These are phyloP conservation scores for Anolis sagrei DNA, from an alignment of 2,113 vertebrate species.

Conservation along the genomic window DNA sequence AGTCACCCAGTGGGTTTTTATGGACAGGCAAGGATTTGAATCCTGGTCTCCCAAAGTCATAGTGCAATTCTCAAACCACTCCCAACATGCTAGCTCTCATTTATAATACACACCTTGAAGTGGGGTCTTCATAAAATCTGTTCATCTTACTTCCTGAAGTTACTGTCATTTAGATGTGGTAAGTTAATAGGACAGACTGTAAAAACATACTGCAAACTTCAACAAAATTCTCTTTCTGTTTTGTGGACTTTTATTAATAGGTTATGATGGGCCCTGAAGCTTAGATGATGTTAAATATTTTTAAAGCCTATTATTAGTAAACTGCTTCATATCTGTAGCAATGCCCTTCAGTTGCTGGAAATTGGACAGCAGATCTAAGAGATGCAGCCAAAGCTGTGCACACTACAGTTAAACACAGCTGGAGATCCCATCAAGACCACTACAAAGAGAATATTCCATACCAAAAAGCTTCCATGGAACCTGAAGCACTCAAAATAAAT, in stretches of 20 bases:
- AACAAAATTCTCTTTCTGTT: neutral
- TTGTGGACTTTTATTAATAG: neutral
- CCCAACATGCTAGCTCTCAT: too few species aligned
- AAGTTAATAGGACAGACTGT: neutral
- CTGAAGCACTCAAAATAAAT: constrained; percentile 66
- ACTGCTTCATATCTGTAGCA: neutral
- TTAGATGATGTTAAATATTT: neutral
- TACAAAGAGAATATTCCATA: constrained; percentile 52
- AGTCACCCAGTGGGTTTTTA: too few species aligned
- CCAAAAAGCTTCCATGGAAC: constrained; percentile 36
- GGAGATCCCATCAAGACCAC: constrained; percentile 59
- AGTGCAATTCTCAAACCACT: too few species aligned
- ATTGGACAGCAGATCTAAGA: constrained; percentile 20
- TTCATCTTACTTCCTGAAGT: neutral
- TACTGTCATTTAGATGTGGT: neutral
- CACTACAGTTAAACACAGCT: constrained; percentile 53
- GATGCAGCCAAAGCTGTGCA: constrained; percentile 32
- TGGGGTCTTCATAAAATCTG: neutral
- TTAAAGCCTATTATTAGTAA: neutral
- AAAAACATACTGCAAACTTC: neutral
- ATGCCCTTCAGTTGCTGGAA: constrained; percentile 28
- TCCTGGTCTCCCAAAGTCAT: too few species aligned
- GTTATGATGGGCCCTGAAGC: neutral
- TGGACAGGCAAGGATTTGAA: too few species aligned
- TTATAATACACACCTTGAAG: neutral